Evolutionary conservation across 2,113 vertebrate species (phyloP), one percentile per base, ranked within the genome.

Genomic region (Procavia capensis): DNA sequence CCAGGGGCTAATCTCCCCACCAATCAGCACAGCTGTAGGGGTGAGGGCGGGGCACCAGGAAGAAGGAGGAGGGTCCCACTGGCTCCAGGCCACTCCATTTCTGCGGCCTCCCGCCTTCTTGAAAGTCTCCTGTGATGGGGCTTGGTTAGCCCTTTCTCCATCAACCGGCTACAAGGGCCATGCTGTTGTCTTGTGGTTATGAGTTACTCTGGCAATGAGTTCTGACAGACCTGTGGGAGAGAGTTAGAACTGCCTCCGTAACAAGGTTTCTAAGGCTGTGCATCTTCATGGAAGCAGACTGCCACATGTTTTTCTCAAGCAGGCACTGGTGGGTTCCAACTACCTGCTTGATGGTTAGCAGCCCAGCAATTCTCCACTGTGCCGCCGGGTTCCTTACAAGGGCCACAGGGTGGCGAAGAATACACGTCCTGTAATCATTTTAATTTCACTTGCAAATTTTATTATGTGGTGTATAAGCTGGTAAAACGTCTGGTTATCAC

Each of bases 31-130:
- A 70, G 45, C 19, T 39, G 45, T 25, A 66, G 0, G 10, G 45
- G 27, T 17, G 45, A 41, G 27, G 54, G 27, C 25, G 19, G 7
- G 7, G 1, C 17, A 4, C 3, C 34, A 36, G 24, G 10, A 43
- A 29, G 16, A 17, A 10, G 36, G 2, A 4, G 8, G 27, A 34
- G 68, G 19, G 24, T 10, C 17, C 10, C 39, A 9, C 0, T 0
- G 17, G 63, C 11, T 27, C 24, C 43, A 70, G 9, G 1, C 54
- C 36, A 19, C 11, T 2, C 45, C 1, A 50, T 50, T 13, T 13
- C 47, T 13, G 13, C 9, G 11, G 50, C 11, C 14, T 16, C 50
- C 50, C 14, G 50, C 50, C 50, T 54, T 54, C 50, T 54, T 54
- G 50, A 54, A 54, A 34, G 11, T 36, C 41, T 29, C 14, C 10